Evolutionary conservation across 2,797 vertebrate species (phyloP).

Genomic region (Dryobates pubescens): DNA sequence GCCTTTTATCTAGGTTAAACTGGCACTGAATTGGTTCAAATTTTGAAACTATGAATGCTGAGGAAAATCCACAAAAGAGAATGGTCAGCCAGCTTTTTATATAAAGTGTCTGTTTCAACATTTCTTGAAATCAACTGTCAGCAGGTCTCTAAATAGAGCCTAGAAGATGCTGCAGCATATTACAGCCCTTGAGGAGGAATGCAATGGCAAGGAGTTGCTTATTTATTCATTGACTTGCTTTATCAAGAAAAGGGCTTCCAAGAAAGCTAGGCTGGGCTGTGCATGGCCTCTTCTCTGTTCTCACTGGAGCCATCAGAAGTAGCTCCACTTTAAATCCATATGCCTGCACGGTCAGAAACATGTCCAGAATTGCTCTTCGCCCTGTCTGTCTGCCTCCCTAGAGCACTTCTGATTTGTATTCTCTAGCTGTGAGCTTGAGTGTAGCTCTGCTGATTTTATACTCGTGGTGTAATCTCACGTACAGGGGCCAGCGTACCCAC

Average conservation of each 20-base stretch:
- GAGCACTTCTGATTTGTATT: not conserved
- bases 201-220: not conserved
- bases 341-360: fast-evolving
- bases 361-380: not conserved
- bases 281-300: not conserved
- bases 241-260: not conserved
- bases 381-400: not conserved
- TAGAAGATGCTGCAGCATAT: not conserved
- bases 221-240: not conserved
- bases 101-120: not conserved
- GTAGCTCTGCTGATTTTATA: not conserved
- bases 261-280: not conserved
- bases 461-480: not conserved
- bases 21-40: not conserved
- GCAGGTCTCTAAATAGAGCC: not conserved
- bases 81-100: not conserved
- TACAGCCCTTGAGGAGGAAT: not conserved
- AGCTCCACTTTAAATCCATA: not conserved
- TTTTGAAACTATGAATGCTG: not conserved
- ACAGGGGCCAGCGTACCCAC: not conserved
- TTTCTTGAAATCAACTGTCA: not conserved
- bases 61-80: not conserved
- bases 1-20: not conserved
- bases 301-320: not conserved
- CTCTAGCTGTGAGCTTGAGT: not conserved